Evolutionary conservation across 2,113 vertebrate species (phyloP).

Genomic region (Oostethus manadensis): DNA sequence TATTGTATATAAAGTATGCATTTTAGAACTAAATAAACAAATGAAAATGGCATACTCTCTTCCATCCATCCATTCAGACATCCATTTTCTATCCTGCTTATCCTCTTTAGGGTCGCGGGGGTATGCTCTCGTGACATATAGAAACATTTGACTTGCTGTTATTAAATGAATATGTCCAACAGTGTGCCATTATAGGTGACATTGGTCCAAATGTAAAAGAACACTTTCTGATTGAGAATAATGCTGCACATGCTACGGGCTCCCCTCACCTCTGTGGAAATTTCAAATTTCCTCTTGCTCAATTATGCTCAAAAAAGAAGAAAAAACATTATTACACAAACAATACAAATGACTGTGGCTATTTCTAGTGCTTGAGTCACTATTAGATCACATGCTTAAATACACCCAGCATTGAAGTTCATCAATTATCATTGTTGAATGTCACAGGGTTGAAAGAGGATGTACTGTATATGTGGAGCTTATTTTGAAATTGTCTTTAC

Average conservation of each 20-base stretch:
- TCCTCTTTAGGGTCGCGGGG: too few species aligned
- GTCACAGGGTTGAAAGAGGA: neutral
- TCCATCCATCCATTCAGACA: too few species aligned
- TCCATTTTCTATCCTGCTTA: too few species aligned
- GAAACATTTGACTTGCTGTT: too few species aligned
- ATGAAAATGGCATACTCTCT: too few species aligned
- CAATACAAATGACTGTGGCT: neutral
- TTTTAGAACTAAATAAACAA: too few species aligned
- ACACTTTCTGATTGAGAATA: neutral
- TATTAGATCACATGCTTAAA: constrained; percentile 1
- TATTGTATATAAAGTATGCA: too few species aligned
- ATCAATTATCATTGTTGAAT: neutral
- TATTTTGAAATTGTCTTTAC: neutral
- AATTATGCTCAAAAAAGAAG: neutral
- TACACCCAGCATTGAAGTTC: neutral
- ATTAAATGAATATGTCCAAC: too few species aligned
- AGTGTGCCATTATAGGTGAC: too few species aligned
- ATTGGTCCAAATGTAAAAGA: too few species aligned
- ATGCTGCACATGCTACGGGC: neutral
- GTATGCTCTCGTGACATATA: too few species aligned
- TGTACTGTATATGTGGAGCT: neutral
- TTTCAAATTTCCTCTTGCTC: neutral
- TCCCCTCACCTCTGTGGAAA: neutral
- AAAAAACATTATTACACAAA: neutral
- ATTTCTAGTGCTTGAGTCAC: neutral